phyloP scores from a whole-genome alignment of 2,888 invertebrate species.

The Brassicogethes aeneus region DNA sequence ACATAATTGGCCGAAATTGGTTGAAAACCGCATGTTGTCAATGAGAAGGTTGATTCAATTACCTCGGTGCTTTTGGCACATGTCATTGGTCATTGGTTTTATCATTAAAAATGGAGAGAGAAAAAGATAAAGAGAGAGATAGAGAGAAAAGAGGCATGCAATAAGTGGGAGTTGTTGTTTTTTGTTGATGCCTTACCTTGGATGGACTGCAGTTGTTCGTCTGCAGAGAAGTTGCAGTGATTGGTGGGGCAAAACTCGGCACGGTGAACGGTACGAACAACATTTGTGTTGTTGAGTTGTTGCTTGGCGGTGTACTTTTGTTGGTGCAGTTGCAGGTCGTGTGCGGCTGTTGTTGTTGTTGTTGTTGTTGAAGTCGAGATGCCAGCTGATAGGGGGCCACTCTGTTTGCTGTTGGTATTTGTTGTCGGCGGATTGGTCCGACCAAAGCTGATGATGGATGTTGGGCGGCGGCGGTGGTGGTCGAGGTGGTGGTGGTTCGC shows the following conservation, averaged over 20 bases:
- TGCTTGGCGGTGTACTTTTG: neutral
- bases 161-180: too few species aligned
- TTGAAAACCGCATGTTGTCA: too few species aligned
- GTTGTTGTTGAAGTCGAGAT: slow-evolving; percentile 7
- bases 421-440: too few species aligned
- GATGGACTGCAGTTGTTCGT: slow-evolving; percentile 39
- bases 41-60: too few species aligned
- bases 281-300: slow-evolving; percentile 35
- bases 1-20: too few species aligned
- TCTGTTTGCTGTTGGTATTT: slow-evolving; percentile 6
- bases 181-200: too few species aligned
- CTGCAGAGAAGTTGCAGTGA: slow-evolving; percentile 35
- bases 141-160: too few species aligned
- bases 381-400: neutral
- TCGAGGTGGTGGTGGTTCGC: slow-evolving; percentile 6
- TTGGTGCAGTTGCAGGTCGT: slow-evolving; percentile 34
- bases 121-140: too few species aligned
- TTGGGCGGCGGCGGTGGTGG: slow-evolving; percentile 16
- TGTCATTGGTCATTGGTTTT: too few species aligned
- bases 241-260: slow-evolving; percentile 39
- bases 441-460: slow-evolving; percentile 17
- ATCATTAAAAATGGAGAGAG: too few species aligned
- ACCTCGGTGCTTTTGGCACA: too few species aligned
- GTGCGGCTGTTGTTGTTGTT: slow-evolving; percentile 24
- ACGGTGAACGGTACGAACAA: slow-evolving; percentile 44